Evolutionary conservation across 2,113 vertebrate species (phyloP).

Genomic region (Ceratotherium simum): DNA sequence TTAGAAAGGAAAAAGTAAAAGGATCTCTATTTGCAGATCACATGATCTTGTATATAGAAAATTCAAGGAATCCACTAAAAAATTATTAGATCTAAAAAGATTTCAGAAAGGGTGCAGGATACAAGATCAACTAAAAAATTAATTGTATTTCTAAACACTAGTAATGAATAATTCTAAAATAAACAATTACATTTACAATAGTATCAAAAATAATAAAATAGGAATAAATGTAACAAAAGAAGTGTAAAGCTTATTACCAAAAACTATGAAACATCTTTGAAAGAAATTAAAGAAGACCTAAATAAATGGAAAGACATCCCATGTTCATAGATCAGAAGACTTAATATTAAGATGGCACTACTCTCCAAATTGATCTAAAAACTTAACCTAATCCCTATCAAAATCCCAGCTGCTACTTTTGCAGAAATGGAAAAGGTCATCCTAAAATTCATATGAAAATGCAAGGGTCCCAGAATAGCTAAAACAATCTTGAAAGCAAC

Average conservation of each 20-base stretch:
- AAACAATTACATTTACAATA: not conserved
- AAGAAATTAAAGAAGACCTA: slow-evolving; percentile 10
- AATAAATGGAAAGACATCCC: not conserved
- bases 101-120: not conserved
- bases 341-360: not conserved
- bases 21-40: not conserved
- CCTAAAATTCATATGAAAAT: slow-evolving; percentile 23
- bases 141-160: not conserved
- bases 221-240: slow-evolving; percentile 29
- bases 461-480: not conserved
- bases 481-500: not conserved
- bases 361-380: not conserved
- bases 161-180: not conserved
- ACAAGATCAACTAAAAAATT: not conserved
- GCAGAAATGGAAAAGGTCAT: not conserved
- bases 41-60: not conserved
- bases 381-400: not conserved
- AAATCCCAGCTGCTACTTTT: not conserved
- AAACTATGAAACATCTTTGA: not conserved
- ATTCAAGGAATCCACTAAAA: not conserved
- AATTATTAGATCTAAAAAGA: not conserved
- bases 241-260: not conserved
- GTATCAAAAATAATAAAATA: slow-evolving; percentile 14
- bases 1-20: not conserved
- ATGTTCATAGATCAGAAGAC: not conserved